phyloP scores from a whole-genome alignment of 2,113 vertebrate genomes.

The Indicator indicator region DNA sequence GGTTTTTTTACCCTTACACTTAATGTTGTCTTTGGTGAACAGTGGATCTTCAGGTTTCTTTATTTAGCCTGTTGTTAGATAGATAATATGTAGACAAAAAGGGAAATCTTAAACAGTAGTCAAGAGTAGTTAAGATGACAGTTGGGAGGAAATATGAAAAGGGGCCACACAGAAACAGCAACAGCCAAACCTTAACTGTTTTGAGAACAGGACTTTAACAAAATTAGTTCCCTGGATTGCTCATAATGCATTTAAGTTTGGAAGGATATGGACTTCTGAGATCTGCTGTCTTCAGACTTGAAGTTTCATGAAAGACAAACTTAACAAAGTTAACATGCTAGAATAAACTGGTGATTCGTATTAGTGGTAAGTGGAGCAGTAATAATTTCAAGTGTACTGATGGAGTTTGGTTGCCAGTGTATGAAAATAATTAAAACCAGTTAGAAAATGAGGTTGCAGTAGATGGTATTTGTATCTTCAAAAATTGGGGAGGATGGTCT shows the following conservation, averaged over 20 bases:
- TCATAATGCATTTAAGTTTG: not conserved
- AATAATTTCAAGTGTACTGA: not conserved
- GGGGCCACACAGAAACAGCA: not conserved
- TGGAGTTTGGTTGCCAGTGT: not conserved
- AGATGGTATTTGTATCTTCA: not conserved
- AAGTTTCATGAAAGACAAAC: not conserved
- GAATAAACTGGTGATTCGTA: constrained; percentile 9
- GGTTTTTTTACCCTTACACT: not conserved
- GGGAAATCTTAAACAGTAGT: not conserved
- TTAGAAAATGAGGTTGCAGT: not conserved
- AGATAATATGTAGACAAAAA: not conserved
- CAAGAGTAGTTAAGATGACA: not conserved
- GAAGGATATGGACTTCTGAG: not conserved
- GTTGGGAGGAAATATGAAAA: not conserved
- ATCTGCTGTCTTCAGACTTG: not conserved
- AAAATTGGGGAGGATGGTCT: not conserved
- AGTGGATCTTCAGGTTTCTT: not conserved
- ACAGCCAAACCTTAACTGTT: not conserved
- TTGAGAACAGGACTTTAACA: not conserved
- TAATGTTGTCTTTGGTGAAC: not conserved
- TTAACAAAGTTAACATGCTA: not conserved
- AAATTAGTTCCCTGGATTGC: not conserved
- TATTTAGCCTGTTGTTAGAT: not conserved
- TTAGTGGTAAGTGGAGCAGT: not conserved
- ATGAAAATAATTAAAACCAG: not conserved